Percentiles rank a stretch among this genome's conserved stretches.
Evolutionary conservation across 2,113 vertebrate genomes (phyloP).

Genomic region (Narcine bancroftii): DNA sequence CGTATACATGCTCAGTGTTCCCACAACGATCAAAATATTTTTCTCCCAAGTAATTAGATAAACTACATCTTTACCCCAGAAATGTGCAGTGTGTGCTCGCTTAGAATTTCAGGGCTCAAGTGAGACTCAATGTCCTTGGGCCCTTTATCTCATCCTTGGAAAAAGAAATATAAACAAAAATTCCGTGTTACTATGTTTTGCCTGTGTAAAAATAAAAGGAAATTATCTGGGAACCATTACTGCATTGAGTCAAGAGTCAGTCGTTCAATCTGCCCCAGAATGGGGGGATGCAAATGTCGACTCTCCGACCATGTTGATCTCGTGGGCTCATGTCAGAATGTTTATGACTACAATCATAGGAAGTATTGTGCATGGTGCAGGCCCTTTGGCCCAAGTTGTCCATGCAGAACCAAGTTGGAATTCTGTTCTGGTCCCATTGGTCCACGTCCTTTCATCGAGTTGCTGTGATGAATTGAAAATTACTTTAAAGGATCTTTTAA

Average conservation of each 20-base stretch:
- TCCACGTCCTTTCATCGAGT: background rate
- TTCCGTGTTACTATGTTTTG: background rate
- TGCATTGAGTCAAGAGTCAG: background rate
- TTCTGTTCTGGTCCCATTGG: too few relatives aligned
- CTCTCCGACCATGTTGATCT: background rate
- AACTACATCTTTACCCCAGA: constrained; percentile 48
- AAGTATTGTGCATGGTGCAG: too few relatives aligned
- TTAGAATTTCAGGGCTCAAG: background rate
- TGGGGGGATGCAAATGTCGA: background rate
- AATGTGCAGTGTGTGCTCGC: constrained; percentile 38
- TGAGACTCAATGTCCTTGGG: background rate
- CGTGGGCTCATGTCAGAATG: background rate
- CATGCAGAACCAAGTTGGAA: too few relatives aligned
- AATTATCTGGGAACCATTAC: background rate
- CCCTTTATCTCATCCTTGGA: background rate
- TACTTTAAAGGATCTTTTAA: background rate
- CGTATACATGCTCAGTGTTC: constrained; percentile 59
- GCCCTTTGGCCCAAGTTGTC: too few relatives aligned
- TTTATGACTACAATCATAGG: too few relatives aligned
- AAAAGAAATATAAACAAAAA: background rate
- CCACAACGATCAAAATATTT: constrained; percentile 64
- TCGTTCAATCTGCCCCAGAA: background rate
- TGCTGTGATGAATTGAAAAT: background rate
- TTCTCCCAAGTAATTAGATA: constrained; percentile 65
- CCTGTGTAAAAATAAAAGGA: background rate